Evolutionary conservation across 2,797 vertebrate genomes (phyloP).

Genomic region (Coracias cyanogaster): DNA sequence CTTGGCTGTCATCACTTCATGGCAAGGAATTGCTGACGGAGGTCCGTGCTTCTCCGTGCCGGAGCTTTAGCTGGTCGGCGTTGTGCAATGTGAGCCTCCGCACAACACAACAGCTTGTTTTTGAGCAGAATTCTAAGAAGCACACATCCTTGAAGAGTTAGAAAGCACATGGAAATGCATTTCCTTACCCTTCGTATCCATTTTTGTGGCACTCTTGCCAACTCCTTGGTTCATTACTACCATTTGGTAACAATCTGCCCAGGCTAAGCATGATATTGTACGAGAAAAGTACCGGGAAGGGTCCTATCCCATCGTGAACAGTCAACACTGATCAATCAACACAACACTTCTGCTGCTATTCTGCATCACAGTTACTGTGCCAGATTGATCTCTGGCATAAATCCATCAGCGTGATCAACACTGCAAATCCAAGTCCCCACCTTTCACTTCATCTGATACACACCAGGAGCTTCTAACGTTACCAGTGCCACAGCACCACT

Average conservation of each 20-base stretch:
- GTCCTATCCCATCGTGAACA: not conserved
- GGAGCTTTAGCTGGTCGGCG: not conserved
- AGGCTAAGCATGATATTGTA: not conserved
- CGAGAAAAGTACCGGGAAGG: not conserved
- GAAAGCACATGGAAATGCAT: not conserved
- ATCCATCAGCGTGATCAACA: not conserved
- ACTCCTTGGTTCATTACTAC: not conserved
- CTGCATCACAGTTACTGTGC: not conserved
- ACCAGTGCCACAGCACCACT: not conserved
- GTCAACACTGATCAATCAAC: not conserved
- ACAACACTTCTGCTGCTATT: not conserved
- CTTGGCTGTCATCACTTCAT: not conserved
- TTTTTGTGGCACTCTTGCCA: fast-evolving
- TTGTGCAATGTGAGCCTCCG: not conserved
- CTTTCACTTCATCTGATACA: not conserved
- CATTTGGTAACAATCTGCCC: not conserved
- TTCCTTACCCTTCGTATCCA: not conserved
- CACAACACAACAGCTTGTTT: not conserved
- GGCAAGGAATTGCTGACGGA: not conserved
- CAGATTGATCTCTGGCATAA: not conserved
- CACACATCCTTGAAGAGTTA: not conserved
- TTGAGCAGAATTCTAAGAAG: not conserved
- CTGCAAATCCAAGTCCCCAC: not conserved
- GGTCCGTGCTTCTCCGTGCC: not conserved
- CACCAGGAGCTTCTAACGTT: not conserved